Evolutionary conservation across 2,797 vertebrate genomes (phyloP).

Genomic region (Tapera naevia): DNA sequence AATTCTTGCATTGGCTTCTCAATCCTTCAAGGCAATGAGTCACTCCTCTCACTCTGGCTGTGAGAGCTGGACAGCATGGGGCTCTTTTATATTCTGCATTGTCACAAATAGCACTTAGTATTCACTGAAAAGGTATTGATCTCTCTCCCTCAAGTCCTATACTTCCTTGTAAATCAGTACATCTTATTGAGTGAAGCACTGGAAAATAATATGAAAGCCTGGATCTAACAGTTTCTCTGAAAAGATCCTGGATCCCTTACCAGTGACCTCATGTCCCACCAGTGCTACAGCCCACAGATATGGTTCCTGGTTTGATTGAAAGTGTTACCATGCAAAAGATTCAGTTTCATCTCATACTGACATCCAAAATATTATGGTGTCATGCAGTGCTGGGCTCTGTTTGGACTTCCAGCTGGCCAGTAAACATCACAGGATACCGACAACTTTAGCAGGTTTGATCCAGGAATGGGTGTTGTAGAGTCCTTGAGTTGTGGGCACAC

Average conservation of each 20-base stretch:
- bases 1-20: background rate
- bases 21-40: background rate
- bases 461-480: background rate
- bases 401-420: background rate
- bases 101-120: constrained; percentile 21
- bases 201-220: background rate
- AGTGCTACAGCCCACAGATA: background rate
- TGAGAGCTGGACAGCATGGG: background rate
- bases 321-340: background rate
- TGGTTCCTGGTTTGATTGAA: background rate
- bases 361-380: background rate
- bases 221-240: background rate
- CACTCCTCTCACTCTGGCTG: background rate
- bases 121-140: constrained; percentile 58
- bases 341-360: background rate
- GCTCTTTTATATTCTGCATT: constrained; percentile 13
- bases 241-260: background rate
- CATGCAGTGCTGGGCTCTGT: background rate
- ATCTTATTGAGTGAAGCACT: background rate
- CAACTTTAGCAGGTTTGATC: background rate
- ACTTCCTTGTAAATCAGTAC: constrained; percentile 33
- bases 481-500: background rate
- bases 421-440: background rate
- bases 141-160: constrained; percentile 28
- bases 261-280: background rate